Conservation (phyloP, 2,113 vertebrate genomes). For the Rattus rattus region DNA sequence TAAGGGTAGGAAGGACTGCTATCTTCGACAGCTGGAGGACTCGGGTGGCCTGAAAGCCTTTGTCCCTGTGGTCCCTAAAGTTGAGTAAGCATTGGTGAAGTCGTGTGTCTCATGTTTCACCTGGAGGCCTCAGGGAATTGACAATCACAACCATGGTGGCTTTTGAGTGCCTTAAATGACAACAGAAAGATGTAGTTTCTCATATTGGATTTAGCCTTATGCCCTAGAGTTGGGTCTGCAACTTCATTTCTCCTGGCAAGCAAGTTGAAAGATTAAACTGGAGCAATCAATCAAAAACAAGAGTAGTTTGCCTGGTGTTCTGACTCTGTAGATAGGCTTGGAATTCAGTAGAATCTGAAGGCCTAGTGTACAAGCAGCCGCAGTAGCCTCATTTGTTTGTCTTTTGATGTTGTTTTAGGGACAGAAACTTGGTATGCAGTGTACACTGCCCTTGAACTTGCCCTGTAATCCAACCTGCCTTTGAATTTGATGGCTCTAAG, state of each 20-base stretch:
- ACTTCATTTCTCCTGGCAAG: not conserved
- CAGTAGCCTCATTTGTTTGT: not conserved
- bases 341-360: not conserved
- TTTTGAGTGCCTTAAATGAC: not conserved
- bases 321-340: not conserved
- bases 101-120: not conserved
- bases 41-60: not conserved
- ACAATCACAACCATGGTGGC: not conserved
- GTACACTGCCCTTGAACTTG: not conserved
- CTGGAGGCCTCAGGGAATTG: not conserved
- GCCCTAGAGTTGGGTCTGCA: not conserved
- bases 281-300: constrained; percentile 50
- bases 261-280: constrained; percentile 54
- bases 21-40: not conserved
- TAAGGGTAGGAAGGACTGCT: not conserved
- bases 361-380: not conserved
- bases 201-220: not conserved
- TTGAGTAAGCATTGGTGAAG: not conserved
- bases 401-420: not conserved
- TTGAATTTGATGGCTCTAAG: not conserved
- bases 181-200: not conserved
- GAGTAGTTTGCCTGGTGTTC: not conserved
- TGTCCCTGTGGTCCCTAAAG: not conserved
- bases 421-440: not conserved
- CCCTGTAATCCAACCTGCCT: not conserved